Base-by-base conservation (phyloP, 64 coral and sea anemone genomes). In the Anthopleura sola region DNA sequence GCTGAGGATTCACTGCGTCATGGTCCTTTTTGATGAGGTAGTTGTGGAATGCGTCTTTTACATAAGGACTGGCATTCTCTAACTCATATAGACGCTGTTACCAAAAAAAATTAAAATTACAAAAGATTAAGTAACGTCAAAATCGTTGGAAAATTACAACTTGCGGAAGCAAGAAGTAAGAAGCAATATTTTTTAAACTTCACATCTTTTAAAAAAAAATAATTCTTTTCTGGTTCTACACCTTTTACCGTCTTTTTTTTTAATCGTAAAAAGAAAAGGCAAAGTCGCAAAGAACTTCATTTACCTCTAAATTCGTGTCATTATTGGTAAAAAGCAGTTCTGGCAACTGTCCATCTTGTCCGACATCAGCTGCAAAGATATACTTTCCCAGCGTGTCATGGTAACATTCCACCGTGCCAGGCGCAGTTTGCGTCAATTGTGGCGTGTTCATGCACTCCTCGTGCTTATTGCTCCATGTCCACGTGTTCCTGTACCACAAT, bases 1-100 rank as follows among this genome's bases (percentile, higher is more conserved):
- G 90, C 13, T 92, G 80, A 68, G 92, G 86, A 71, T 78, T 98
- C 50, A 98, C 69, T 29, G 95, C 95, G 38, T 94, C 86, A 66
- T 26, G 91, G 83, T 99, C 93, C 12, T 88, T 89, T 37, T 95
- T 83, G 37, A 99, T 92, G 50, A 99, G 20, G 47, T 95, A 95
- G 12, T 92, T 93, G 87, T 99, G 97, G 74, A 99, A 99, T 14
- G 93, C 97, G 54, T 99, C 97, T 51, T 99, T 99, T 23, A 92
- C 93, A 77, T 92, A 95, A 17, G 87, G 53, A 1, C 83, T 95
- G 47, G 87, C 85, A 3, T 89, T 85, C 6, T 79, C 60, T 36
- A 50, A 24, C 15, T 69, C 82, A 78, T 82, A 95, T 17, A 99
- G 83, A 60, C 32, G 81, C 97, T 99, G 49, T 36, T 48, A 21